phyloP scores from a whole-genome alignment of 2,888 invertebrate species.

The Augiades crinisus region DNA sequence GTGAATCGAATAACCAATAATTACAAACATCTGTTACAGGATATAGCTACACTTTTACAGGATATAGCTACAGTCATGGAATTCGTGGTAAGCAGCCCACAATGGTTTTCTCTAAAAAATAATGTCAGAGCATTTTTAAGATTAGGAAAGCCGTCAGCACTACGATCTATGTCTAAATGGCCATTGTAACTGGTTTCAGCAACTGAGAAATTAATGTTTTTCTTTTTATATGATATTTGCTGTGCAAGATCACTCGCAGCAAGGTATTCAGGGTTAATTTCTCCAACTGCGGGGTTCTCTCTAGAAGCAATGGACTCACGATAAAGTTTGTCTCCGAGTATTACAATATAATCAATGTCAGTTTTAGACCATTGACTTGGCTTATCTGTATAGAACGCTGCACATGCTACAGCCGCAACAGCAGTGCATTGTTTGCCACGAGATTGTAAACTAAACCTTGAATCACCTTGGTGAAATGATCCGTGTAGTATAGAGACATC shows the following conservation, averaged over 20 bases:
- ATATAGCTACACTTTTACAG: too few species aligned
- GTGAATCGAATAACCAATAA: too few species aligned
- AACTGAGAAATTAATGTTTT: slow-evolving; percentile 11
- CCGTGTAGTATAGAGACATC: slow-evolving; percentile 28
- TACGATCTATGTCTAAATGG: background rate
- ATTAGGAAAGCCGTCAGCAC: background rate
- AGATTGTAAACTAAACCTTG: slow-evolving; percentile 29
- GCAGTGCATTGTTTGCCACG: slow-evolving; percentile 33
- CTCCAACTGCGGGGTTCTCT: slow-evolving; percentile 1
- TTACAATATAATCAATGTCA: slow-evolving; percentile 26
- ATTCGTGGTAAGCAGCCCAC: too few species aligned
- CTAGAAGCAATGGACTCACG: slow-evolving; percentile 15
- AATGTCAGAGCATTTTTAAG: background rate
- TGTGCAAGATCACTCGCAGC: background rate
- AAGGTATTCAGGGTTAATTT: background rate
- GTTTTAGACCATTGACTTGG: slow-evolving; percentile 17
- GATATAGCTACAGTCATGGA: too few species aligned
- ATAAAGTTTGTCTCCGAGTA: slow-evolving; percentile 24
- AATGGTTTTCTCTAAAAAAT: background rate
- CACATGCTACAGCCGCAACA: slow-evolving; percentile 30
- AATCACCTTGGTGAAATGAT: slow-evolving; percentile 31
- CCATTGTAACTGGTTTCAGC: slow-evolving; percentile 19
- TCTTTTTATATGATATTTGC: slow-evolving; percentile 23
- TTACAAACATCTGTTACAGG: too few species aligned
- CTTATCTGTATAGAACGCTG: slow-evolving; percentile 22